Conservation (phyloP, 2,113 vertebrate genomes). For the Equus przewalskii region DNA sequence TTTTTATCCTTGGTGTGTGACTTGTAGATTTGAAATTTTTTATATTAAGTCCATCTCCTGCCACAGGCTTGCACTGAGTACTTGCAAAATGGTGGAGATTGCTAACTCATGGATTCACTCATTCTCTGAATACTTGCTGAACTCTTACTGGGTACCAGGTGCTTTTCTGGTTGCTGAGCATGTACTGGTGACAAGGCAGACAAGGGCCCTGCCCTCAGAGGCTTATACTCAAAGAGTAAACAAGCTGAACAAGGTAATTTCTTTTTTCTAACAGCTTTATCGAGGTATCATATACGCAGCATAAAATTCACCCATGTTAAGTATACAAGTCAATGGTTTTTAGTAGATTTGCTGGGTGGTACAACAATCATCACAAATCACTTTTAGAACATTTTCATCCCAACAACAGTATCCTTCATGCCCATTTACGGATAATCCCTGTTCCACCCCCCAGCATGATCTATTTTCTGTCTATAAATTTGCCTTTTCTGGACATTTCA, state of each 20-base stretch:
- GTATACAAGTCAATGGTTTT: background rate
- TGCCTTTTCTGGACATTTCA: slow-evolving; percentile 35
- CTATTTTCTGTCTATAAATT: slow-evolving; percentile 39
- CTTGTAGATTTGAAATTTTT: slow-evolving; percentile 6
- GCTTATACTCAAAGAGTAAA: background rate
- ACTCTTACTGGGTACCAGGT: background rate
- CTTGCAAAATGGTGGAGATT: background rate
- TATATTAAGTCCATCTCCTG: background rate
- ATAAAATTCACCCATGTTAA: slow-evolving; percentile 4
- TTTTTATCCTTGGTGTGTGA: background rate
- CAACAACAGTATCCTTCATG: background rate
- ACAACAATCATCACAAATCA: background rate
- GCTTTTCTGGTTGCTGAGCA: background rate
- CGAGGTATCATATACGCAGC: slow-evolving; percentile 25
- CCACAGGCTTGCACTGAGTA: background rate
- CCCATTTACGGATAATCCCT: background rate
- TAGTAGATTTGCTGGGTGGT: background rate
- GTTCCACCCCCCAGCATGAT: background rate
- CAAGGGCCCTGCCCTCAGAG: background rate
- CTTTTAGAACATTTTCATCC: background rate
- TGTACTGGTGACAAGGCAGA: background rate
- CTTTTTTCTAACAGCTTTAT: slow-evolving; percentile 3
- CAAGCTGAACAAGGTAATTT: background rate
- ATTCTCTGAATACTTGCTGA: background rate
- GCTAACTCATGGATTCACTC: background rate